Evolutionary conservation across 2,797 vertebrate genomes (phyloP), one percentile per base, ranked within the genome.

Genomic region (Cossypha dichroa): DNA sequence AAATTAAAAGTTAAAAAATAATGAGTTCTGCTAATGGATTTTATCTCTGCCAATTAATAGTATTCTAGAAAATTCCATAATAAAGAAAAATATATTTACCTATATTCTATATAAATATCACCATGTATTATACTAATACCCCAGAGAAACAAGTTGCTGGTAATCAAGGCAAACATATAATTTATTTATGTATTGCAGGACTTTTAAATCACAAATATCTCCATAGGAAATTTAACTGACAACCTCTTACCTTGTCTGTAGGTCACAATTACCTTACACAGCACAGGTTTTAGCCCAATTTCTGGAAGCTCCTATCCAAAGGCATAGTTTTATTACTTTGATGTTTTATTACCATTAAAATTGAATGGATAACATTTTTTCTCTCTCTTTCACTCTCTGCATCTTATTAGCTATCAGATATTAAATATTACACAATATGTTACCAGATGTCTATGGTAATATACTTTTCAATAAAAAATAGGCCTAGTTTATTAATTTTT

Each of bases 1-100:
- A 97, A 96, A 91, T 97, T 87, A 95, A 94, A 94, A 93, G 68
- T 94, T 83, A 81, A 87, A 96, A 94, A 92, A 81, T 90, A 93
- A 93, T 90, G 74, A 93, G 56, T 67, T 94, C 41, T 87, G 48
- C 7, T 93, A 91, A 93, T 95, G 85, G 55, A 90, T 96, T 97
- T 94, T 91, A 79, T 95, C 68, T 76, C 49, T 87, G 46, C 70
- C 70, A 78, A 66, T 86, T 88, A 90, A 79, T 43, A 85, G 38
- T 20, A 78, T 81, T 90, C 58, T 41, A 88, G 64, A 91, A 85
- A 91, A 83, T 20, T 68, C 75, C 62, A 8, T 38, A 91, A 86
- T 86, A 82, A 85, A 94, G 51, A 75, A 82, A 85, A 94, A 88
- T 23, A 33, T 63, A 28, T 88, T 83, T 92, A 55, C 34, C 14